These are phyloP conservation scores for Amblyraja radiata DNA, from an alignment of 2,797 vertebrate genomes.

Conservation along the genomic window DNA sequence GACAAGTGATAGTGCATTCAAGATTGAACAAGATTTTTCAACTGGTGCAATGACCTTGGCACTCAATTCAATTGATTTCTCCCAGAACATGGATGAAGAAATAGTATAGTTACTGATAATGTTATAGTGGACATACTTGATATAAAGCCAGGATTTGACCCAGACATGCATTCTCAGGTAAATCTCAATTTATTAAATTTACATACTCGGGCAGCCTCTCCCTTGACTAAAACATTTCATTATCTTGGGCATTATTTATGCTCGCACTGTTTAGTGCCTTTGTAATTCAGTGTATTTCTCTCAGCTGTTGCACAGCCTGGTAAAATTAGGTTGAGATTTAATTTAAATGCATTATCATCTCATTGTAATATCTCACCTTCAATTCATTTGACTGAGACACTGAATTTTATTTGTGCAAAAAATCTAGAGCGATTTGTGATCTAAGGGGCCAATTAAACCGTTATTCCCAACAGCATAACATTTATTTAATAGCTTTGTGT, in stretches of 20 bases:
- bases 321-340: slow-evolving; percentile 14
- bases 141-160: neutral
- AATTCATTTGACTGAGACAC: neutral
- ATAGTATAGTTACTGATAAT: neutral
- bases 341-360: neutral
- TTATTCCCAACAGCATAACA: slow-evolving; percentile 6
- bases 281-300: neutral
- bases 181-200: slow-evolving; percentile 26
- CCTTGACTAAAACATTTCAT: neutral
- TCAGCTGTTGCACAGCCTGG: neutral
- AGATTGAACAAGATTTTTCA: neutral
- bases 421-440: neutral
- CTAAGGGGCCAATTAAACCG: slow-evolving; percentile 23
- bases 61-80: neutral
- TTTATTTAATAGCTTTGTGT: slow-evolving; percentile 7
- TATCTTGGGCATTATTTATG: neutral
- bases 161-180: neutral
- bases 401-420: neutral
- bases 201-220: neutral
- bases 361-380: slow-evolving; percentile 20
- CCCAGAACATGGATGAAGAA: too few species aligned
- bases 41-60: neutral
- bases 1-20: too few species aligned
- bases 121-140: neutral
- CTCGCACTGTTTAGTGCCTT: neutral